Percentiles rank a stretch among this genome's conserved stretches.
Evolutionary conservation across 2,113 vertebrate species (phyloP).

Genomic region (Gnathochromis pfefferi): DNA sequence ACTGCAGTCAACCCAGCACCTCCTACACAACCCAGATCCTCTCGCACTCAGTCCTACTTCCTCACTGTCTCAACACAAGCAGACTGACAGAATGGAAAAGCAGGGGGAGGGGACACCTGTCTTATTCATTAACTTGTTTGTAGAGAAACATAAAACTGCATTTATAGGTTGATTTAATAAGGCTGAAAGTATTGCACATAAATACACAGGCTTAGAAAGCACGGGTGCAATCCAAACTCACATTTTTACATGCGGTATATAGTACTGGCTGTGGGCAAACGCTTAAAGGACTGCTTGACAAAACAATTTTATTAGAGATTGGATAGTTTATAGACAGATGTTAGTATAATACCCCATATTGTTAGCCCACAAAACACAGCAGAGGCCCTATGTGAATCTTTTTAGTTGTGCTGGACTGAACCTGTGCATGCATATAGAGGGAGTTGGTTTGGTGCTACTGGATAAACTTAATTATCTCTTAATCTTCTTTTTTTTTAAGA

Average conservation of each 20-base stretch:
- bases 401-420: neutral
- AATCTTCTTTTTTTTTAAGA: neutral
- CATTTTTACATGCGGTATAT: neutral
- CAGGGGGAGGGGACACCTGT: slow-evolving; percentile 22
- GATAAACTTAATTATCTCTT: neutral
- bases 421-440: neutral
- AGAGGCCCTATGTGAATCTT: neutral
- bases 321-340: neutral
- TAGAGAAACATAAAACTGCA: neutral
- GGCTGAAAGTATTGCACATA: neutral
- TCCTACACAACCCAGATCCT: slow-evolving; percentile 66
- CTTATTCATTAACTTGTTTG: neutral
- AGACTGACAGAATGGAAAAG: slow-evolving; percentile 19
- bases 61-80: slow-evolving; percentile 28
- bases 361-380: neutral
- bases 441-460: neutral
- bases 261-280: neutral
- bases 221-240: neutral
- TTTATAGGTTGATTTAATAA: neutral
- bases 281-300: neutral
- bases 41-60: slow-evolving; percentile 37
- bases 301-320: neutral
- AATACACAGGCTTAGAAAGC: neutral
- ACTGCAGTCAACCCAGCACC: slow-evolving; percentile 54
- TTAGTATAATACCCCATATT: neutral